Conservation (phyloP, 2,797 vertebrate genomes). For the Chelidonichthys spinosus region DNA sequence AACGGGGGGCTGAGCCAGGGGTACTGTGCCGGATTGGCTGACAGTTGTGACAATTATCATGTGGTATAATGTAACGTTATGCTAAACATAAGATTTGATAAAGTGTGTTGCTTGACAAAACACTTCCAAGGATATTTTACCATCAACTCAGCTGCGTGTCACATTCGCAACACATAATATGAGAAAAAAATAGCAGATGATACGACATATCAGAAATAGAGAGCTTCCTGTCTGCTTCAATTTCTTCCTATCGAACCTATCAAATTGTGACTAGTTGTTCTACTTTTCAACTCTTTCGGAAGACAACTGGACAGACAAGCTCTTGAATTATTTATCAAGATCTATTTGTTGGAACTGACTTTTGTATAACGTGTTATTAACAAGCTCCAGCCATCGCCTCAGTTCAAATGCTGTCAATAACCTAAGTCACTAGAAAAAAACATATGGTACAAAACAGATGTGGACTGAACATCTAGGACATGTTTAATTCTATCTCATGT, state of each 20-base stretch:
- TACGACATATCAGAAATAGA: slow-evolving; percentile 24
- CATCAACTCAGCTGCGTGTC: slow-evolving; percentile 26
- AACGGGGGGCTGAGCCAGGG: slow-evolving; percentile 65
- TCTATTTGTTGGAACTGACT: slow-evolving; percentile 15
- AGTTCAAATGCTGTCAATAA: slow-evolving; percentile 59
- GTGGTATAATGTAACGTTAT: slow-evolving; percentile 61
- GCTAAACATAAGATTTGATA: slow-evolving; percentile 63
- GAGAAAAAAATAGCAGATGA: background rate
- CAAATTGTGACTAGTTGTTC: slow-evolving; percentile 8
- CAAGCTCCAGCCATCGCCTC: slow-evolving; percentile 29
- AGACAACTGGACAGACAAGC: slow-evolving; percentile 25
- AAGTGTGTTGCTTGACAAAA: slow-evolving; percentile 51
- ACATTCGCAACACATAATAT: slow-evolving; percentile 24
- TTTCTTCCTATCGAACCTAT: slow-evolving; percentile 18
- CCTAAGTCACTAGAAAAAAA: slow-evolving; percentile 65
- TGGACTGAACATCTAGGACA: slow-evolving; percentile 76
- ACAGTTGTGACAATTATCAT: slow-evolving; percentile 73
- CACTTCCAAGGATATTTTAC: slow-evolving; percentile 47
- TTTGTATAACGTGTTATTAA: slow-evolving; percentile 48
- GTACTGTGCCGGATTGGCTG: slow-evolving; percentile 50
- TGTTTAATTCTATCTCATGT: slow-evolving; percentile 72
- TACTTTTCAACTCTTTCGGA: slow-evolving; percentile 2
- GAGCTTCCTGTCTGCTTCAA: slow-evolving; percentile 17
- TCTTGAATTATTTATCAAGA: slow-evolving; percentile 48
- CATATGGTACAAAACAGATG: slow-evolving; percentile 74